phyloP scores from a whole-genome alignment of 35 echinoderm and acorn worm species.

The Chiridota heheva region DNA sequence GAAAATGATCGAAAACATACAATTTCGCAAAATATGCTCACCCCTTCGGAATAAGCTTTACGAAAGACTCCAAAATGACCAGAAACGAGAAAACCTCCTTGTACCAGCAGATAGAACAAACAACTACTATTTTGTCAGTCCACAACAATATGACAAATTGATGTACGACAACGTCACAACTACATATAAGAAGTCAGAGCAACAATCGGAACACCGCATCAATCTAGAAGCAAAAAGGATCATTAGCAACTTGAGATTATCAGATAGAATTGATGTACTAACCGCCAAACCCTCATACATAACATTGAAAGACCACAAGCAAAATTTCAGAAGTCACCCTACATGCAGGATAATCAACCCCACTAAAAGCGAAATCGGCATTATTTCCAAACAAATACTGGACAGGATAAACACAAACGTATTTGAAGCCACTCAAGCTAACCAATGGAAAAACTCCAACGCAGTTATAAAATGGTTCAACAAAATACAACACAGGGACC shows the following conservation, averaged over 20 bases:
- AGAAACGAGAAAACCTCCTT: background rate
- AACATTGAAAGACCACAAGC: constrained; percentile 56
- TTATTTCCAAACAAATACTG: constrained; percentile 30
- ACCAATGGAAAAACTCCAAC: background rate
- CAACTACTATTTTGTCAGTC: constrained; percentile 17
- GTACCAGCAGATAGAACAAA: constrained; percentile 53
- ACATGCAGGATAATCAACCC: constrained; percentile 48
- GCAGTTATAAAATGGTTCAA: background rate
- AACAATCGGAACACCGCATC: constrained; percentile 5
- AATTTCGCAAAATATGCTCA: constrained; percentile 4
- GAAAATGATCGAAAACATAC: constrained; percentile 6
- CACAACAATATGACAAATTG: constrained; percentile 10
- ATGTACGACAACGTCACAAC: constrained; percentile 44
- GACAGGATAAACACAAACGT: constrained; percentile 2
- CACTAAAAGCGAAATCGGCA: constrained; percentile 43
- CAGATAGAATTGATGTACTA: constrained; percentile 21
- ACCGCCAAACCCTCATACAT: constrained; percentile 37
- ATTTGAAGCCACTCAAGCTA: background rate
- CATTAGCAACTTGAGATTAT: background rate
- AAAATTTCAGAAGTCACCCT: constrained; percentile 41
- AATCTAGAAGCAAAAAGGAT: constrained; percentile 47
- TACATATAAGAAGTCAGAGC: constrained; percentile 21
- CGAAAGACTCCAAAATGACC: background rate
- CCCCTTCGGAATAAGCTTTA: constrained; percentile 19
- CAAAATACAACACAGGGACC: background rate